Base-by-base conservation (phyloP, 30 jellyfish, hydroid and myxozoan genomes). In the Aurelia aurita region DNA sequence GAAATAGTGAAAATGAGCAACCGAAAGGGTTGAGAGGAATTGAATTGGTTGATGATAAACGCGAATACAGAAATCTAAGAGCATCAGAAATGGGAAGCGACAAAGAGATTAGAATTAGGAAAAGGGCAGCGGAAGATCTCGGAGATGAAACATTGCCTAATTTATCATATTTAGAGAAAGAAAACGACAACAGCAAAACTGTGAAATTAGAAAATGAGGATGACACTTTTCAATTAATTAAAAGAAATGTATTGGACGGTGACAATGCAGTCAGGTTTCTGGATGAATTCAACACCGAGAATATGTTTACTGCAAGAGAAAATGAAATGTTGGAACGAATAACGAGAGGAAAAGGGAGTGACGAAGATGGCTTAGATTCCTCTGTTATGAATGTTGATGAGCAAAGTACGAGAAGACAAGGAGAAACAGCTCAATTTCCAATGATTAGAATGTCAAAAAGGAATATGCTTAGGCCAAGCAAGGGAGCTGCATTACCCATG, bases 131-230 rank as follows among this genome's bases (percentile, higher is more conserved):
- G 3, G 96, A 77, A 14, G 88, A 69, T 57, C 35, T 87, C 2
- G 96, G 88, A 3, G 96, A 87, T 45, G 90, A 75, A 66, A 87
- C 96, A 46, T 0, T 75, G 16, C 89, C 88, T 1, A 75, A 87
- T 68, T 25, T 77, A 31, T 77, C 88, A 10, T 74, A 74, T 57
- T 16, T 55, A 5, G 26, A 76, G 0, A 28, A 43, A 39, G 69
- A 87, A 25, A 32, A 65, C 13, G 82, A 34, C 1, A 61, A 58
- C 47, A 63, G 43, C 2, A 69, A 49, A 53, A 58, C 27, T 35
- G 67, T 67, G 28, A 28, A 23, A 18, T 18, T 76, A 14, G 87
- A 44, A 75, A 74, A 83, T 57, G 86, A 74, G 14, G 66, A 39
- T 32, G 19, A 26, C 29, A 32, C 20, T 10, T 43, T 58, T 39